Evolutionary conservation across 2,797 vertebrate genomes (phyloP), one percentile per base, ranked within the genome.

Genomic region (Cossypha niveicapilla): DNA sequence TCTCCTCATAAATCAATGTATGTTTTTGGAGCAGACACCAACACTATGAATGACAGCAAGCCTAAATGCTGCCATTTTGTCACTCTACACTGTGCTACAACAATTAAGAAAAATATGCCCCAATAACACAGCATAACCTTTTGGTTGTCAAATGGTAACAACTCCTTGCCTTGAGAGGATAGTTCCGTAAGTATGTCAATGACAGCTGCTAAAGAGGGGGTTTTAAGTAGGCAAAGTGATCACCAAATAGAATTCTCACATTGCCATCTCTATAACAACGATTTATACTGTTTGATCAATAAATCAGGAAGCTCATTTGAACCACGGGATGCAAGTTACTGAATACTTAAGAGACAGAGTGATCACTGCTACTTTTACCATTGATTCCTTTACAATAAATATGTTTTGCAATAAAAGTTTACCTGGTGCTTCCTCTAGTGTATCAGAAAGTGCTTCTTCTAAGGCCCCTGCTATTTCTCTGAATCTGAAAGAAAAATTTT

Each of bases 381-480:
- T 4, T 1, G 14, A 54, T 74, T 63, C 34, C 27, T 27, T 62
- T 7, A 28, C 6, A 66, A 9, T 1, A 17, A 42, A 19, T 41
- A 34, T 1, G 30, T 86, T 88, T 57, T 61, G 39, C 48, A 78
- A 53, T 50, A 57, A 0, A 78, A 72, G 8, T 42, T 97, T 97
- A 99, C 99, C 98, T 98, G 98, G 98, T 90, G 99, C 98, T 32
- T 98, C 98, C 88, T 98, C 97, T 63, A 99, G 96, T 13, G 97
- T 97, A 53, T 98, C 98, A 80, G 97, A 97, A 81, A 99, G 98
- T 11, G 98, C 97, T 28, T 98, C 98, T 96, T 99, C 99, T 92
- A 99, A 96, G 97, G 97, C 96, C 58, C 98, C 99, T 13, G 98
- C 99, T 94, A 99, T 98, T 97, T 99, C 99, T 96, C 99, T 99